phyloP scores from a whole-genome alignment of 2,888 invertebrate species.

The Bombylius discolor region DNA sequence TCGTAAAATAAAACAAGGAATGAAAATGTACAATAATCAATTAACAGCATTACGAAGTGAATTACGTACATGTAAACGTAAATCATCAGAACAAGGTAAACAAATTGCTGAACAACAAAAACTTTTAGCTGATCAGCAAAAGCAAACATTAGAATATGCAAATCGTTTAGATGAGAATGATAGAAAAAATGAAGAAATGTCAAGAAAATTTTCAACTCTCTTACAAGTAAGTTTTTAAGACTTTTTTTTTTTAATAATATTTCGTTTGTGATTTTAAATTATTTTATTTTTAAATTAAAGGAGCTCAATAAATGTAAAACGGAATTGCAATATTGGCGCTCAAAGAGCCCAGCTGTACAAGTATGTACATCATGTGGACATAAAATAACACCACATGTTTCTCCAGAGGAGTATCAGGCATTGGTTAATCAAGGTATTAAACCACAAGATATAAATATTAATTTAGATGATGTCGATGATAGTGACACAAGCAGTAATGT shows the following conservation, averaged over 20 bases:
- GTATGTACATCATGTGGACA: slow-evolving; percentile 64
- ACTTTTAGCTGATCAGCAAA: slow-evolving; percentile 57
- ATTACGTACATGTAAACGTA: slow-evolving; percentile 64
- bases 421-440: slow-evolving; percentile 47
- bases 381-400: slow-evolving; percentile 38
- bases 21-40: slow-evolving; percentile 79
- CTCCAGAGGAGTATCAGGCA: slow-evolving; percentile 47
- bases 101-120: slow-evolving; percentile 67
- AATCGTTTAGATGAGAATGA: slow-evolving; percentile 80
- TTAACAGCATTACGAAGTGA: slow-evolving; percentile 66
- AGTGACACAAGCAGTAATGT: slow-evolving; percentile 21
- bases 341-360: slow-evolving; percentile 67
- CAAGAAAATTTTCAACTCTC: slow-evolving; percentile 76
- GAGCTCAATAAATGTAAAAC: slow-evolving; percentile 86
- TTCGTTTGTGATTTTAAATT: neutral
- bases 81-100: slow-evolving; percentile 73
- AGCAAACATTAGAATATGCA: slow-evolving; percentile 65
- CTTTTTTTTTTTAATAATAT: neutral
- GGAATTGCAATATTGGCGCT: slow-evolving; percentile 82
- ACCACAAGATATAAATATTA: slow-evolving; percentile 39
- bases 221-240: slow-evolving; percentile 52
- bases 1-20: slow-evolving; percentile 76
- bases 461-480: slow-evolving; percentile 28
- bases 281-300: slow-evolving; percentile 35
- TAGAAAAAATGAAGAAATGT: slow-evolving; percentile 81